phyloP scores from a whole-genome alignment of 2,888 invertebrate genomes.

The Eilema griseolum region DNA sequence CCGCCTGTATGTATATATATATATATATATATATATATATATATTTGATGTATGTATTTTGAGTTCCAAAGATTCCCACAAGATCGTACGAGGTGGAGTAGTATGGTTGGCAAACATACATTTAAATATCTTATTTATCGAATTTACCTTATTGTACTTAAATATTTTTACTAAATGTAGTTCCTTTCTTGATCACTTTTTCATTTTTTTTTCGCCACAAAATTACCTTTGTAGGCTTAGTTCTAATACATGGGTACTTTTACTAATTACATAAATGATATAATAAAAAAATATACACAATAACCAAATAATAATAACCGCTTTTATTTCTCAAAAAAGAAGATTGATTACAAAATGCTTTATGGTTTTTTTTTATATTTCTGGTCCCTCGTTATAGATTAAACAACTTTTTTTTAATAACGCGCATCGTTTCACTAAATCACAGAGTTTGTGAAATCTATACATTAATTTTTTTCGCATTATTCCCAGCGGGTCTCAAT shows the following conservation, averaged over 20 bases:
- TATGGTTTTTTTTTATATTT: conserved; percentile 48
- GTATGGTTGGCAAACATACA: no score
- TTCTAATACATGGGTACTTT: not conserved
- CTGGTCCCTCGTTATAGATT: conserved; percentile 61
- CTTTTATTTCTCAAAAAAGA: conserved; percentile 40
- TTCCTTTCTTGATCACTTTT: not conserved
- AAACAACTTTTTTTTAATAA: conserved; percentile 64
- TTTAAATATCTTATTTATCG: no score
- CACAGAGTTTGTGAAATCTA: conserved; percentile 75
- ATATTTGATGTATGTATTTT: no score
- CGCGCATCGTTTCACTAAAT: conserved; percentile 72
- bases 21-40: no score
- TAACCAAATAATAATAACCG: conserved; percentile 24
- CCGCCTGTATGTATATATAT: no score
- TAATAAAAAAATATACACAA: not conserved
- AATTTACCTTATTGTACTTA: no score
- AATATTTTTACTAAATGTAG: no score
- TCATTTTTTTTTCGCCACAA: not conserved
- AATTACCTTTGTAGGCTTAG: not conserved
- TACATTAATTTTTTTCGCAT: conserved; percentile 66
- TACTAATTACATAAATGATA: not conserved
- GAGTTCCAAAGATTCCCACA: no score
- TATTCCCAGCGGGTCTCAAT: conserved; percentile 54
- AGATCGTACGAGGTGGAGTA: no score
- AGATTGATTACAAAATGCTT: conserved; percentile 66